These are phyloP conservation scores for Caenorhabditis afra DNA, from an alignment of 2,888 invertebrate genomes.

Conservation along the genomic window DNA sequence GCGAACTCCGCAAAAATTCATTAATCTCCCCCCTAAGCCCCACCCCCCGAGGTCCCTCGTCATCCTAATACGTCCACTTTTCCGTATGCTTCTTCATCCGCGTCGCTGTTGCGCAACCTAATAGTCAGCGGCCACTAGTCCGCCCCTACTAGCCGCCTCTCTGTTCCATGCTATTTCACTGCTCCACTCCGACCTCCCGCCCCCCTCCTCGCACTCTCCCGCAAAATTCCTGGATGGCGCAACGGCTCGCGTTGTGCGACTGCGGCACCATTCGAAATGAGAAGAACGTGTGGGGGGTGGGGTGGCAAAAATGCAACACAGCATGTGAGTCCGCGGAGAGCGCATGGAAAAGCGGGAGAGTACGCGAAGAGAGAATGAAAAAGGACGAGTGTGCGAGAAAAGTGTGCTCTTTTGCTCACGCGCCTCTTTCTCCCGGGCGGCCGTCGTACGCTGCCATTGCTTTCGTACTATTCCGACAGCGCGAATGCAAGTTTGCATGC, in stretches of 20 bases:
- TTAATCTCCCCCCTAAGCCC: background rate
- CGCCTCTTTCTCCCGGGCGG: conserved; percentile 27
- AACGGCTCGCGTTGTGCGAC: conserved; percentile 17
- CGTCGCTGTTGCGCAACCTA: conserved; percentile 49
- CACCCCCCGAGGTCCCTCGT: conserved; percentile 22
- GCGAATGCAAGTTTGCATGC: conserved; percentile 59
- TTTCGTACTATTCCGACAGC: conserved; percentile 57
- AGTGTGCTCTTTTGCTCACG: conserved; percentile 59
- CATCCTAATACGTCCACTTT: conserved; percentile 46
- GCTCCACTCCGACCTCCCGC: conserved; percentile 4
- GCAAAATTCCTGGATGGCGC: conserved; percentile 53
- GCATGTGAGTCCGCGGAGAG: conserved; percentile 10
- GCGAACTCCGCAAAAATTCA: background rate
- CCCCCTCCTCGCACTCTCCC: conserved; percentile 1
- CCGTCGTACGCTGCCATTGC: conserved; percentile 54
- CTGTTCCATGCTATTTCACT: conserved; percentile 29
- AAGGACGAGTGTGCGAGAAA: conserved; percentile 29
- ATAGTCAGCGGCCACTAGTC: conserved; percentile 38
- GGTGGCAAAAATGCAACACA: conserved; percentile 55
- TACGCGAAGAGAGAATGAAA: conserved; percentile 19
- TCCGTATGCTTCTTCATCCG: conserved; percentile 39
- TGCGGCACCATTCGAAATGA: conserved; percentile 55
- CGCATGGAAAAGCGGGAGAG: conserved; percentile 10
- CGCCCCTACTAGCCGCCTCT: conserved; percentile 24
- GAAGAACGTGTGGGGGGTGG: conserved; percentile 55